Evolutionary conservation across 2,797 vertebrate genomes (phyloP).

Genomic region (Falco cherrug): DNA sequence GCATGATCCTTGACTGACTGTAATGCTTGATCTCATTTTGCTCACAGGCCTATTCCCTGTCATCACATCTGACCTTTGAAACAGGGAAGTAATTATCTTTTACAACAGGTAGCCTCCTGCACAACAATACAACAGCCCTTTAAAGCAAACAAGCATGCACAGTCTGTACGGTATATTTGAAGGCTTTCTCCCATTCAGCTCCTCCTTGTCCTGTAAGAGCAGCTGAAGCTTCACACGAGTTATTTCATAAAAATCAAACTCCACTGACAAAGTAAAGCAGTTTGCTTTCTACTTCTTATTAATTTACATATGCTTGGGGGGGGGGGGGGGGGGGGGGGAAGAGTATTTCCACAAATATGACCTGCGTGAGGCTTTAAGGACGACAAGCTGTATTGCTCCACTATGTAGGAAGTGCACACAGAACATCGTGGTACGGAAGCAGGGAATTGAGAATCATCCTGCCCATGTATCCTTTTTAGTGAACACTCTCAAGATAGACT

Average conservation of each 20-base stretch:
- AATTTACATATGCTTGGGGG: neutral
- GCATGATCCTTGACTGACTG: neutral
- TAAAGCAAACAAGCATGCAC: neutral
- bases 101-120: neutral
- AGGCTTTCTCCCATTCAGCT: neutral
- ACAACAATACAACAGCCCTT: neutral
- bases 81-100: neutral
- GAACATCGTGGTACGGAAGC: neutral
- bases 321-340: too few relatives aligned
- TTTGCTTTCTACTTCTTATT: neutral
- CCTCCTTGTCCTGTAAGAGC: neutral
- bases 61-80: neutral
- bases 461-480: too few relatives aligned
- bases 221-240: neutral
- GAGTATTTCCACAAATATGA: neutral
- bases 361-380: neutral
- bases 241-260: neutral
- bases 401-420: neutral
- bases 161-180: fast-evolving
- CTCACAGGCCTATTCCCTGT: neutral
- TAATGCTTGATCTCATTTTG: neutral
- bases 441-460: neutral
- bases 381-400: neutral
- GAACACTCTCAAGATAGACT: too few relatives aligned
- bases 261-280: neutral